These are phyloP conservation scores for Liopterus haemorrhoidalis DNA, from an alignment of 2,888 invertebrate genomes.

Conservation along the genomic window DNA sequence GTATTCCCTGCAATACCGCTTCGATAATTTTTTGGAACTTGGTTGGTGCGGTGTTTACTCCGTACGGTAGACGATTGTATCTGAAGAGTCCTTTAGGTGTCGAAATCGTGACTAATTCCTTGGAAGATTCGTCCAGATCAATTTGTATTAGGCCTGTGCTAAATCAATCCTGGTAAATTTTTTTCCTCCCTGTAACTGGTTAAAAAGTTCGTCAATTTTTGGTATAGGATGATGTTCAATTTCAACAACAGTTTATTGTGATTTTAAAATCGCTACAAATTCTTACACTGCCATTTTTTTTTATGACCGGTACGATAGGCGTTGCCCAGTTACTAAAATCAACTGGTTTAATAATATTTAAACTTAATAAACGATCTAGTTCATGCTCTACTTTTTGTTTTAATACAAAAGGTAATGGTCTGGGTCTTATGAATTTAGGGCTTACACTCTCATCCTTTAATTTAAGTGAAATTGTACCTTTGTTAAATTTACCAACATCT, in stretches of 20 bases:
- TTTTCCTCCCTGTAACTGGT: conserved; percentile 15
- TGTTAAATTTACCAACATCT: neutral
- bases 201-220: conserved; percentile 17
- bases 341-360: neutral
- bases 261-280: neutral
- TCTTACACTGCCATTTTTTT: conserved; percentile 4
- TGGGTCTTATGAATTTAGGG: too few species aligned
- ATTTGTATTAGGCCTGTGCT: conserved; percentile 21
- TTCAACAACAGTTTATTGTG: too few species aligned
- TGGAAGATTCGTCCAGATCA: conserved; percentile 18
- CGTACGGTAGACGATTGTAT: conserved; percentile 21
- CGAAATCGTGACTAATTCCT: conserved; percentile 20
- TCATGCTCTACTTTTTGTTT: conserved; percentile 7
- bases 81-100: conserved; percentile 25
- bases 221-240: conserved; percentile 17
- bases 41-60: conserved; percentile 32
- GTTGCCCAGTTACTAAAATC: conserved; percentile 6
- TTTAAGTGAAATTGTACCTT: neutral
- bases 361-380: conserved; percentile 1
- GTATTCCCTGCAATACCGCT: conserved; percentile 29
- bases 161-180: conserved; percentile 22
- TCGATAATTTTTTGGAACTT: conserved; percentile 36
- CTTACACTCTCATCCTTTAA: too few species aligned
- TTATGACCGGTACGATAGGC: conserved; percentile 18
- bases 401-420: conserved; percentile 4